phyloP scores from a whole-genome alignment of 2,797 vertebrate genomes.

The Sebastes flavidus region DNA sequence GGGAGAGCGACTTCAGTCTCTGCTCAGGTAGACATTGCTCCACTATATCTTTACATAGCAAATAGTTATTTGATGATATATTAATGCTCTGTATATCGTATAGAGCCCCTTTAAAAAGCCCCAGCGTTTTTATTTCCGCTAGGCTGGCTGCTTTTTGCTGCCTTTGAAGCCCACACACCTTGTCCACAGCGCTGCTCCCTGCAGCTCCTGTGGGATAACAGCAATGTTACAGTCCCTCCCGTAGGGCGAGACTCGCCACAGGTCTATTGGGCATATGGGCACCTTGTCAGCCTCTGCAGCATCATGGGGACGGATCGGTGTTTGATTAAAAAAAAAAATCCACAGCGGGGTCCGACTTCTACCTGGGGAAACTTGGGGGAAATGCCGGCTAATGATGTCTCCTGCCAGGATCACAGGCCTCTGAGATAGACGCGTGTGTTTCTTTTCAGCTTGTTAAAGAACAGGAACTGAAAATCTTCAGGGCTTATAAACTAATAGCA shows the following conservation, averaged over 20 bases:
- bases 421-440: conserved; percentile 23
- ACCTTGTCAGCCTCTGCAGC: conserved; percentile 54
- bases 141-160: conserved; percentile 37
- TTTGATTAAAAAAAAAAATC: conserved; percentile 60
- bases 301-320: conserved; percentile 52
- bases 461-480: conserved; percentile 34
- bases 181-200: conserved; percentile 48
- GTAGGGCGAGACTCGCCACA: conserved; percentile 55
- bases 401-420: conserved; percentile 58
- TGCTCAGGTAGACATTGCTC: no score
- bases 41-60: no score
- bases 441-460: conserved; percentile 41
- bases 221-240: conserved; percentile 57
- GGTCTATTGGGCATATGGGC: conserved; percentile 60
- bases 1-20: no score
- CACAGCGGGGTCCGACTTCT: conserved; percentile 39
- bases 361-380: conserved; percentile 51
- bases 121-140: conserved; percentile 13
- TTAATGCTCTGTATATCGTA: no score
- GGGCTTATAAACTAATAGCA: conserved; percentile 8
- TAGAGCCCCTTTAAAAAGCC: conserved; percentile 4
- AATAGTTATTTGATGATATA: no score
- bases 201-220: conserved; percentile 57
- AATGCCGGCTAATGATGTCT: conserved; percentile 54
- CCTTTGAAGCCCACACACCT: conserved; percentile 76